Base-by-base conservation (phyloP, 2,888 invertebrate genomes). In the Oscheius myriophilus region DNA sequence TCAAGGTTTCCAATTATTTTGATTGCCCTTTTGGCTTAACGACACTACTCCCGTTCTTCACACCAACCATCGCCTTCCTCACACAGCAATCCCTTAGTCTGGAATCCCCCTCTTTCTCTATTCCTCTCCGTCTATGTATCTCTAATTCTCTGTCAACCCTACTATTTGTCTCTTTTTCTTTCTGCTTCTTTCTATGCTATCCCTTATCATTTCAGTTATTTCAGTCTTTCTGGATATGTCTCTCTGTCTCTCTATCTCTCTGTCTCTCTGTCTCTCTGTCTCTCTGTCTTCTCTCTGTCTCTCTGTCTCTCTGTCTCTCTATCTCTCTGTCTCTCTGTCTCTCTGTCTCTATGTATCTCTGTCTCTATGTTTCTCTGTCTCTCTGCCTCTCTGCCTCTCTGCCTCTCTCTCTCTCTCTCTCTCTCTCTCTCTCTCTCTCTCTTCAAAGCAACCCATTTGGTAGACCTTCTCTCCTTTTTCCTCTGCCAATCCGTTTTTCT, bases 101-200 rank as follows among this genome's bases (percentile, higher is more conserved):
- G 4, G 6, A 3, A 16, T 9, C 16, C 33, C 21, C 6, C 33
- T 16, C 18, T 45, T 14, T 45, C 16, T 45, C 18, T 45, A 6
- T 45, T 12, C 9, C 33, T 33, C 9, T 33, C 33, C 9, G 4
- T 45, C 46, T 12, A 16, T 9, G 16, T 46, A 16, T 49, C 49
- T 49, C 49, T 18, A 7, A n/a, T 26, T 54, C 18, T 23, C 18
- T 18, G 1, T 21, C 33, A 2, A 33, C 49, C 16, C 25, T 18
- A 14, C 49, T 58, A 25, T 58, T n/a, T 58, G 7, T 58, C 41
- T 41, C 39, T 57, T 16, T 57, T 39, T 57, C 57, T 57, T 16
- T 57, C 57, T 57, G 33, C 16, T 39, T 33, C 39, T 57, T 18
- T 33, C 41, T 57, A 33, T 57, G 7, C 14, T 18, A 12, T 6